These are phyloP conservation scores for Sceloporus undulatus DNA, from an alignment of 2,113 vertebrate genomes.

Conservation along the genomic window DNA sequence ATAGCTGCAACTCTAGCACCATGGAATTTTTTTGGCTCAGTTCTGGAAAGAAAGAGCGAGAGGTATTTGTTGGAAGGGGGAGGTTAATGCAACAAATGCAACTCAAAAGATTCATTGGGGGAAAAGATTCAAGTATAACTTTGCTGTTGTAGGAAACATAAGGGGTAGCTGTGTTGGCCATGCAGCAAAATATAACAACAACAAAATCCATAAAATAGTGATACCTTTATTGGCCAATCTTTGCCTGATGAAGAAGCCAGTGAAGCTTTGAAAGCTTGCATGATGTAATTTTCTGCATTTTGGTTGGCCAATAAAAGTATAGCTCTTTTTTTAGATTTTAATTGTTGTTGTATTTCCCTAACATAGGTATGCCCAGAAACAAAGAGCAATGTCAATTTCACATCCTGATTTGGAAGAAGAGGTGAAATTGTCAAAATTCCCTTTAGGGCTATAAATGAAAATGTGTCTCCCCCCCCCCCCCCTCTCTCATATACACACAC, in stretches of 20 bases:
- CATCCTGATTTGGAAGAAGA: background rate
- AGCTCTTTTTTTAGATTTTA: no score
- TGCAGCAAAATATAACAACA: no score
- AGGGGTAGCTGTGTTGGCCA: no score
- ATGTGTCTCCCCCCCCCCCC: no score
- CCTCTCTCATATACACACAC: background rate
- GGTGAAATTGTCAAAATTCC: background rate
- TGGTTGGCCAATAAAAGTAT: no score
- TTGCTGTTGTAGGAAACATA: no score
- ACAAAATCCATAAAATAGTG: no score
- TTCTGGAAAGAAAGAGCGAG: background rate
- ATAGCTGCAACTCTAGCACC: background rate
- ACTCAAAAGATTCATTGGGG: background rate
- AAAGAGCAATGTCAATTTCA: background rate
- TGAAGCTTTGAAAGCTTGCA: no score
- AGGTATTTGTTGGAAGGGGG: background rate
- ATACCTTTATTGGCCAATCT: no score
- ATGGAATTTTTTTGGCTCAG: background rate
- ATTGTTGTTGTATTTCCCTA: no score
- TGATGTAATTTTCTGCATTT: no score
- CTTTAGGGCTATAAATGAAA: background rate
- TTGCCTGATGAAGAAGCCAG: no score
- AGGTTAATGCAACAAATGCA: background rate
- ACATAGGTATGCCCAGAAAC: background rate
- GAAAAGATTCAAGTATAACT: background rate